A percentile compares a stretch with the other conserved stretches of the same genome.
Evolutionary conservation across 1,140 invertebrate genomes (phyloP).

Genomic region (Planococcus citri): DNA sequence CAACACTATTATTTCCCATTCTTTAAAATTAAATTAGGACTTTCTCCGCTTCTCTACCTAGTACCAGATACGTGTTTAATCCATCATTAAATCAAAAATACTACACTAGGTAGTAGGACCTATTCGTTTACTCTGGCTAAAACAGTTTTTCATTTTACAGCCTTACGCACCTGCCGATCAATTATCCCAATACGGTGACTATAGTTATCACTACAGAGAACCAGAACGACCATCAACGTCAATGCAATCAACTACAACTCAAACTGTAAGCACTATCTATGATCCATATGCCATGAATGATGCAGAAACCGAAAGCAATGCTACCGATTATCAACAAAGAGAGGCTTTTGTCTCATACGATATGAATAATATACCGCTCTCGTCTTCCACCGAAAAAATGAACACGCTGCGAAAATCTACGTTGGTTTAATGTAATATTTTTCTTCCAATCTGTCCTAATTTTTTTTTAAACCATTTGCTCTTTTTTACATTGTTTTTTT

Average conservation of each 20-base stretch:
- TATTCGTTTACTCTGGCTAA: too few species aligned
- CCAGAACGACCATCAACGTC: not conserved
- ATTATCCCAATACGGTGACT: not conserved
- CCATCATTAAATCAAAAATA: too few species aligned
- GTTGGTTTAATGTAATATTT: not conserved
- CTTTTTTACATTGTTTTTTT: not conserved
- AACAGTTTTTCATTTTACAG: not conserved
- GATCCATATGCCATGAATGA: not conserved
- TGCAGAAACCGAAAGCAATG: not conserved
- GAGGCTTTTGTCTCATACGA: not conserved
- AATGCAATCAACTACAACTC: not conserved
- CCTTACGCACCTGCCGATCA: not conserved
- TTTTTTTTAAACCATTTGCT: not conserved
- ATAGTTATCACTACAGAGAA: not conserved
- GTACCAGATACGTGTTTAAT: too few species aligned
- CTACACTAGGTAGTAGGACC: too few species aligned
- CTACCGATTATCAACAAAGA: not conserved
- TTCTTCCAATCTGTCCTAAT: constrained; percentile 6
- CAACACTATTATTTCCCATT: too few species aligned
- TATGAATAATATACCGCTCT: not conserved
- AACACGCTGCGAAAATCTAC: not conserved
- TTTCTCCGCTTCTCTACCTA: too few species aligned
- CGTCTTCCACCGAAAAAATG: not conserved
- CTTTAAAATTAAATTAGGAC: too few species aligned
- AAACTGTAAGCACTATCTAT: constrained; percentile 1